phyloP scores from a whole-genome alignment of 2,113 vertebrate species.

The Leptobrachium leishanense region DNA sequence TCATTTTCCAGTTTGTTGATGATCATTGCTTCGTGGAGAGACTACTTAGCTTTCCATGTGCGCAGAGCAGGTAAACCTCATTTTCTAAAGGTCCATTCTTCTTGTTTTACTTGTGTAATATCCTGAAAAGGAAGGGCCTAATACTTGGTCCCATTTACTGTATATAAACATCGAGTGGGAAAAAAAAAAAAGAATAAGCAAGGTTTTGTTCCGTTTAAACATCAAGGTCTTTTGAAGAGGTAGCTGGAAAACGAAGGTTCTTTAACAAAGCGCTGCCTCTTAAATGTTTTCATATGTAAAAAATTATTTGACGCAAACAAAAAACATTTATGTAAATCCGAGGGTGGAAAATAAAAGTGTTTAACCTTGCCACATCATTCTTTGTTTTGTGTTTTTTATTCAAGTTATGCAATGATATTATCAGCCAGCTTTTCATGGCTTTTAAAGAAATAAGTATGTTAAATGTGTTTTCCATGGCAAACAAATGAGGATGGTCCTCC shows the following conservation, averaged over 20 bases:
- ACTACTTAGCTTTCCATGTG: not conserved
- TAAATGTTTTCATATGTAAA: too few species aligned
- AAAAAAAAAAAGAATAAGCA: not conserved
- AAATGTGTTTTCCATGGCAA: too few species aligned
- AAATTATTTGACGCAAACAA: too few species aligned
- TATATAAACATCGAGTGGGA: not conserved
- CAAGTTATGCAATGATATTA: too few species aligned
- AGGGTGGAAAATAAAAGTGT: too few species aligned
- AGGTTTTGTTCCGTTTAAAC: not conserved
- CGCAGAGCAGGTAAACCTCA: not conserved
- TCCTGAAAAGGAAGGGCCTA: not conserved
- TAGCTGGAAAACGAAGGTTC: not conserved
- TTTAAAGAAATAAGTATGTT: too few species aligned
- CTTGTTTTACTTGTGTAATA: too few species aligned
- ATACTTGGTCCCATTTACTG: not conserved
- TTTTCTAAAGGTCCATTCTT: not conserved
- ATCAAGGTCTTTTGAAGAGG: not conserved
- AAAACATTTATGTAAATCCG: too few species aligned
- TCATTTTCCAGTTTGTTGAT: slow-evolving; percentile 29
- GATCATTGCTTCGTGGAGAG: slow-evolving; percentile 8
- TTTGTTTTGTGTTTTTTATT: too few species aligned
- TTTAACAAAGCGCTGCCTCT: not conserved
- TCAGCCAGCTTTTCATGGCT: too few species aligned
- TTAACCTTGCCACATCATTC: too few species aligned
- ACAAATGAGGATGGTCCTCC: too few species aligned